A percentile compares a stretch with the other conserved stretches of the same genome.
phyloP scores from a whole-genome alignment of 2,797 vertebrate species.

The Notamacropus eugenii region DNA sequence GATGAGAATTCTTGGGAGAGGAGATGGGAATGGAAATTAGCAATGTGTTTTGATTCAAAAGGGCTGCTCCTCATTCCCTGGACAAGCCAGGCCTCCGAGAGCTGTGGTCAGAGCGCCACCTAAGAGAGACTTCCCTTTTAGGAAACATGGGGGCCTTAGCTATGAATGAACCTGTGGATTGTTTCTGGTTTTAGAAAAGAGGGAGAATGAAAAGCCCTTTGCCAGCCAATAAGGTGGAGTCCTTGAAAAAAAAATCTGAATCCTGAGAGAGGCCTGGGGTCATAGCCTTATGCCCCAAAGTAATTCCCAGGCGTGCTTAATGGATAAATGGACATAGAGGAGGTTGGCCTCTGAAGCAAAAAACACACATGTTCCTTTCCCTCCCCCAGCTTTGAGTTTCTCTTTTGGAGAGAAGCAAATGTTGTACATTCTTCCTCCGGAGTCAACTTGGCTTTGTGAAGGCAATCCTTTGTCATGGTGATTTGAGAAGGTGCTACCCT shows the following conservation, averaged over 20 bases:
- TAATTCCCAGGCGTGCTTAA: slow-evolving; percentile 37
- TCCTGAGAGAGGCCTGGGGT: background rate
- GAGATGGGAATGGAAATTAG: slow-evolving; percentile 63
- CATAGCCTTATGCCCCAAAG: slow-evolving; percentile 32
- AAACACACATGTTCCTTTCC: background rate
- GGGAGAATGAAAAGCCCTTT: slow-evolving; percentile 47
- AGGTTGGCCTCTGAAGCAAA: slow-evolving; percentile 44
- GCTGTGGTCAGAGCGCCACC: background rate
- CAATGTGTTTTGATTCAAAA: slow-evolving; percentile 30
- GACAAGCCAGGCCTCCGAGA: background rate
- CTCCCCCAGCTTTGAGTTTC: slow-evolving; percentile 10
- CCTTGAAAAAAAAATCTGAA: slow-evolving; percentile 62
- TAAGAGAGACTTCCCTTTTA: slow-evolving; percentile 1
- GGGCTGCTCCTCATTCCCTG: slow-evolving; percentile 22
- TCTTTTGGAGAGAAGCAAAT: slow-evolving; percentile 44
- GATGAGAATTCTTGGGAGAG: slow-evolving; percentile 69
- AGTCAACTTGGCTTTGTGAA: slow-evolving; percentile 46
- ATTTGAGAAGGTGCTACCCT: slow-evolving; percentile 19
- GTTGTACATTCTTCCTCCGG: background rate
- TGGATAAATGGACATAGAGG: slow-evolving; percentile 37
- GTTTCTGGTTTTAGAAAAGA: slow-evolving; percentile 44
- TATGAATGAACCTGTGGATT: slow-evolving; percentile 53
- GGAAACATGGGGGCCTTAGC: background rate
- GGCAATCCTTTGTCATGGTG: background rate
- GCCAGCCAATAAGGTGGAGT: background rate